Percentiles rank a stretch among this genome's conserved stretches.
These are phyloP conservation scores for Microtus oregoni DNA, from an alignment of 2,113 vertebrate genomes.

Conservation along the genomic window DNA sequence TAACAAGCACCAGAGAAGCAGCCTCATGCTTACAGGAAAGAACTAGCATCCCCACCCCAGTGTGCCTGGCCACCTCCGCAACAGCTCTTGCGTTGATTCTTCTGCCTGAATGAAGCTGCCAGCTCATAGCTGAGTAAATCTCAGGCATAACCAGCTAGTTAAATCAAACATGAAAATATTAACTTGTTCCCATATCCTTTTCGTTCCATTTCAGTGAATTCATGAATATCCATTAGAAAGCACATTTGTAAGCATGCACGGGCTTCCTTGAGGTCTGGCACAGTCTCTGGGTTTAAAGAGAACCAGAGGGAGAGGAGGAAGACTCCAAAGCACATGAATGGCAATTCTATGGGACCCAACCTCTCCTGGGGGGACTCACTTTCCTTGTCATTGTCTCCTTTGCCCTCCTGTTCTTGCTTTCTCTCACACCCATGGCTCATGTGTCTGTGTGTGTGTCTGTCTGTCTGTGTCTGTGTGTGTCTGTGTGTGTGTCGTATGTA, in stretches of 20 bases:
- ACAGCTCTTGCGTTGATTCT: slow-evolving; percentile 67
- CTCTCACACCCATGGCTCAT: background rate
- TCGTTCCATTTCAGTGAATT: slow-evolving; percentile 35
- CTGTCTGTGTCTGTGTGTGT: background rate
- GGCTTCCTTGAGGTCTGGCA: background rate
- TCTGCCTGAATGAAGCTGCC: slow-evolving; percentile 28
- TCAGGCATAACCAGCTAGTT: slow-evolving; percentile 10
- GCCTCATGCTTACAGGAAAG: slow-evolving; percentile 62
- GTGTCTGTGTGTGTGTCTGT: background rate
- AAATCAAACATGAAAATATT: slow-evolving; percentile 48
- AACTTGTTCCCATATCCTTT: slow-evolving; percentile 56
- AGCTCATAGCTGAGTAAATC: slow-evolving; percentile 11
- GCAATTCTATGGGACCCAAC: background rate
- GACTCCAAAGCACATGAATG: background rate
- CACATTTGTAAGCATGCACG: slow-evolving; percentile 46
- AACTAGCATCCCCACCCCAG: slow-evolving; percentile 27
- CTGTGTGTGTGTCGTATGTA: background rate
- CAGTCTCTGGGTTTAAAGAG: background rate
- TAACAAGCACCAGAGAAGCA: slow-evolving; percentile 75
- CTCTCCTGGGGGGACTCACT: background rate
- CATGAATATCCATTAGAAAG: slow-evolving; percentile 59
- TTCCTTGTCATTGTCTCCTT: background rate
- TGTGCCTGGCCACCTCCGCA: slow-evolving; percentile 31
- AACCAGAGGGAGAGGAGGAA: background rate
- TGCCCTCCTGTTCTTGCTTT: background rate